Base-by-base conservation (phyloP, 2,113 vertebrate species). In the Leptobrachium leishanense region DNA sequence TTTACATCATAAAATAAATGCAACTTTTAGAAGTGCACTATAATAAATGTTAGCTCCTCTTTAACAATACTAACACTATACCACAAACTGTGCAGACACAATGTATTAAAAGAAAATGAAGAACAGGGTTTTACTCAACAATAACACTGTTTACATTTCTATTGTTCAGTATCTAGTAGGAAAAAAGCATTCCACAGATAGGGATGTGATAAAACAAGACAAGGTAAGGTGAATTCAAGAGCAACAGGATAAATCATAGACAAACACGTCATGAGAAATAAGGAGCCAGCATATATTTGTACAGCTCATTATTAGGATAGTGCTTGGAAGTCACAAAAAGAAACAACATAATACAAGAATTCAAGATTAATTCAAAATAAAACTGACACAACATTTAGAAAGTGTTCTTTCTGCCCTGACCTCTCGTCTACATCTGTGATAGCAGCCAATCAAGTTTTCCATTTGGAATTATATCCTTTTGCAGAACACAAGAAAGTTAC, bases 111-210 rank as follows among this genome's bases (percentile, higher is more conserved):
- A 59, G 13, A 66, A 65, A 72, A 64, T 54, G 39, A 68, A 67
- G 31, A 40, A 67, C 46, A 66, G 57, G 55, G 53, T 6, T 66
- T 12, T 62, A 40, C 68, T 42, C 44, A 11, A 13, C 41, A 10
- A 20, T 12, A 40, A 15, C 9, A 40, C 10, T 57, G 63, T 71
- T 71, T 74, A 71, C 46, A 72, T 76, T 67, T 55, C 66, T 68
- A 70, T 40, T 55, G 68, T 66, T 53, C 12, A 64, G 73, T 77
- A 65, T 75, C 67, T 54, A 71, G 46, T 65, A 71, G 43, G 55
- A 53, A 43, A 72, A 64, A 74, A 78, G 55, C 63, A 66, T 82
- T 79, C 72, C 72, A 71, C 43, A 75, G 59, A 74, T 82, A 75
- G 59, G 64, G 31, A 53, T 2, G 40, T 44, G 70, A 80, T 80